Percentiles rank a stretch among this genome's conserved stretches.
Conservation (phyloP, 2,888 invertebrate species). For the Gymnosoma rotundatum region DNA sequence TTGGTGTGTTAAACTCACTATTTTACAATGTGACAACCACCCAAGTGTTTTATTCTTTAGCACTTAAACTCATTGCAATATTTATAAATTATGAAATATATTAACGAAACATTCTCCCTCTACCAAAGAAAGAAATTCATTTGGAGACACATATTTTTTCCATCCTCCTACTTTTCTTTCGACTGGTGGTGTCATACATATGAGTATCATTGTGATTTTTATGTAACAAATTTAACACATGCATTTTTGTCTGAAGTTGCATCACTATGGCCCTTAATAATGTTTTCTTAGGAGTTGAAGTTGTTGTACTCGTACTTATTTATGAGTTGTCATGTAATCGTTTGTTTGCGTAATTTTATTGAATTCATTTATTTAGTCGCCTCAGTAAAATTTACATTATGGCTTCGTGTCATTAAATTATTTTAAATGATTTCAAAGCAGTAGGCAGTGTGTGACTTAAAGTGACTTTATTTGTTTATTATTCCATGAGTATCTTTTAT, state of each 20-base stretch:
- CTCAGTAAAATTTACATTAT: conserved; percentile 28
- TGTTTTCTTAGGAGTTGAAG: neutral
- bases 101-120: neutral
- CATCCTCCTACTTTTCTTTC: conserved; percentile 27
- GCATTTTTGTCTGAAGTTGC: conserved; percentile 46
- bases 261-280: conserved; percentile 19
- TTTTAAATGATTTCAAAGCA: neutral
- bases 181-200: conserved; percentile 56
- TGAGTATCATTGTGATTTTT: conserved; percentile 3
- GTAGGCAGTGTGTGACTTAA: neutral
- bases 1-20: conserved; percentile 3
- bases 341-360: conserved; percentile 67
- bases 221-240: conserved; percentile 60
- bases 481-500: neutral
- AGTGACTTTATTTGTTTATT: neutral
- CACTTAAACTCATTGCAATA: conserved; percentile 53
- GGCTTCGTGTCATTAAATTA: neutral
- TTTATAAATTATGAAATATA: conserved; percentile 48
- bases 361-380: conserved; percentile 49
- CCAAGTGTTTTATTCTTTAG: conserved; percentile 13
- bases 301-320: conserved; percentile 15
- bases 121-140: neutral
- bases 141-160: neutral
- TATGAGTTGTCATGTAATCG: conserved; percentile 57
- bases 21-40: neutral